Conservation (phyloP, 1,140 invertebrate genomes). For the Matsumurasca onukii region DNA sequence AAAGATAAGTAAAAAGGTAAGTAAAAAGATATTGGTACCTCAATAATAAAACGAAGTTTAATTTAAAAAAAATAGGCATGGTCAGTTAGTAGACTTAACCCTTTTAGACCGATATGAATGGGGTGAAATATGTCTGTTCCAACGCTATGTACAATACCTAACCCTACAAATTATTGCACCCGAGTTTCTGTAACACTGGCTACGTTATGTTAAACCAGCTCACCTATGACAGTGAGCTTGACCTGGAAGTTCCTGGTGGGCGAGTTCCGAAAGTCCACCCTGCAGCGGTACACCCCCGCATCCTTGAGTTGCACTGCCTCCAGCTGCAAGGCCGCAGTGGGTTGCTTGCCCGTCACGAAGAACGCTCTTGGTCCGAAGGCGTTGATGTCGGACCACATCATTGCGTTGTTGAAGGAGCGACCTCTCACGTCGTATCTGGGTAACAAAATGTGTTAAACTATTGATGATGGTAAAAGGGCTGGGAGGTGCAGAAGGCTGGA, state of each 20-base stretch:
- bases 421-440: constrained; percentile 80
- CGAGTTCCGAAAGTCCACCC: constrained; percentile 88
- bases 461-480: too few species aligned
- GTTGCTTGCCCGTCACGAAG: constrained; percentile 70
- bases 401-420: constrained; percentile 69
- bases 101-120: too few species aligned
- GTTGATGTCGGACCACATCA: constrained; percentile 75
- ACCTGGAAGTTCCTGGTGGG: constrained; percentile 88
- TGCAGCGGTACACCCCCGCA: constrained; percentile 82
- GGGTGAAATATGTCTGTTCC: too few species aligned
- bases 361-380: constrained; percentile 76
- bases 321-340: constrained; percentile 77
- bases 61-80: too few species aligned
- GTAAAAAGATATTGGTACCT: too few species aligned
- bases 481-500: too few species aligned
- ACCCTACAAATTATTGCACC: too few species aligned
- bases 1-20: too few species aligned
- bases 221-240: constrained; percentile 89
- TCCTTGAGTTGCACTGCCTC: constrained; percentile 77
- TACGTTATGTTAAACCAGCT: constrained; percentile 47
- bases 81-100: too few species aligned
- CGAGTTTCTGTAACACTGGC: too few species aligned
- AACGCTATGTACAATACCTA: too few species aligned
- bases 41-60: too few species aligned
- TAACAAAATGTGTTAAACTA: neutral